Conservation (phyloP, 1,140 invertebrate genomes). For the Hestina assimilis region DNA sequence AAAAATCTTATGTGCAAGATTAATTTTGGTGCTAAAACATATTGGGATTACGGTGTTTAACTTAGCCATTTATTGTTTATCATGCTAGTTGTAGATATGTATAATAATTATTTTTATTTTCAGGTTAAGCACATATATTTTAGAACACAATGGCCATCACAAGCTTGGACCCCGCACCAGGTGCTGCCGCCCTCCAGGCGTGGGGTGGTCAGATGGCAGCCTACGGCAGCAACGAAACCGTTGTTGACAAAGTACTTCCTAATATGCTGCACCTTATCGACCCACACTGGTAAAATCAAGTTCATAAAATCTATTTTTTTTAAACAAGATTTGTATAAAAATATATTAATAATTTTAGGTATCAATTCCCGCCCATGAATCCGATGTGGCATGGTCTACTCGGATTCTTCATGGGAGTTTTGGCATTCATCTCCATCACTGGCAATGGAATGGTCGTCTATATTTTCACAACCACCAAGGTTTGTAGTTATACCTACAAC, state of each 20-base stretch:
- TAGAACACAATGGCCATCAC: slow-evolving; percentile 54
- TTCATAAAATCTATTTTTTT: neutral
- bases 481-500: no score
- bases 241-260: slow-evolving; percentile 77
- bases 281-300: slow-evolving; percentile 78
- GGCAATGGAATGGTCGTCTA: slow-evolving; percentile 93
- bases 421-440: slow-evolving; percentile 83
- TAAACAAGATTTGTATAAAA: neutral
- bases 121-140: slow-evolving; percentile 19
- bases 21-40: slow-evolving; percentile 10
- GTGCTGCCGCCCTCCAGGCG: slow-evolving; percentile 63
- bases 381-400: slow-evolving; percentile 83
- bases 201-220: slow-evolving; percentile 72
- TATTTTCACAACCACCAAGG: slow-evolving; percentile 84
- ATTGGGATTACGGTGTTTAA: neutral
- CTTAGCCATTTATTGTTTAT: neutral
- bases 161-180: slow-evolving; percentile 62
- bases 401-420: slow-evolving; percentile 80
- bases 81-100: neutral
- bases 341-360: slow-evolving; percentile 48
- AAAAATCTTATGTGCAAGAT: neutral
- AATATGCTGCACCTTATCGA: slow-evolving; percentile 82
- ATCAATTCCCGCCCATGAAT: slow-evolving; percentile 83
- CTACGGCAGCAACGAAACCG: slow-evolving; percentile 74
- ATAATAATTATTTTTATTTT: neutral